Evolutionary conservation across 64 coral and sea anemone species (phyloP).

Genomic region (Montipora sp.): DNA sequence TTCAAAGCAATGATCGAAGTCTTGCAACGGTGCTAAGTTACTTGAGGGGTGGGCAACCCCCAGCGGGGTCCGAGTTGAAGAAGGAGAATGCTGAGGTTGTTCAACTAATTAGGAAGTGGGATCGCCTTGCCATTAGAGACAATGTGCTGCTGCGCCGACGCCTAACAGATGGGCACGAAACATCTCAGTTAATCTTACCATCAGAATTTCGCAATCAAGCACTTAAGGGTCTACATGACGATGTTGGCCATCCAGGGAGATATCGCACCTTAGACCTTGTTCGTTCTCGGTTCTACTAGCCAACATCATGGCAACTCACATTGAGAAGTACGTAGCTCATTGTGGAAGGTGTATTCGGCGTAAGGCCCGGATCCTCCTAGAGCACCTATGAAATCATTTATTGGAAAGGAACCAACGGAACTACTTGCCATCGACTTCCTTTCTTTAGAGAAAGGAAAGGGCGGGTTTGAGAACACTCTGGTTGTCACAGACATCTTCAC

Average conservation of each 20-base stretch:
- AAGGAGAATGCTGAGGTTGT: conserved; percentile 3
- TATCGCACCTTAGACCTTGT: conserved; percentile 19
- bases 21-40: conserved; percentile 8
- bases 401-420: no score
- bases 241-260: conserved; percentile 42
- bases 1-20: background rate
- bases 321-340: conserved; percentile 6
- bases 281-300: conserved; percentile 19
- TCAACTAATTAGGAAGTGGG: conserved; percentile 14
- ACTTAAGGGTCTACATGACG: conserved; percentile 32
- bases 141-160: conserved; percentile 16
- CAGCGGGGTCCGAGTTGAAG: background rate
- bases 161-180: conserved; percentile 1
- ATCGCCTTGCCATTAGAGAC: conserved; percentile 16
- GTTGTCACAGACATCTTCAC: no score
- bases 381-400: no score
- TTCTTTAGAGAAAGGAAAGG: no score
- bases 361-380: background rate
- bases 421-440: no score
- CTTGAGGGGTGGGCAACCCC: background rate
- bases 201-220: background rate
- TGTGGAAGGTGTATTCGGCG: conserved; percentile 10
- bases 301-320: conserved; percentile 2
- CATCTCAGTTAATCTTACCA: conserved; percentile 20
- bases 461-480: no score